phyloP scores from a whole-genome alignment of 2,797 vertebrate genomes.

The Ataeniobius toweri region DNA sequence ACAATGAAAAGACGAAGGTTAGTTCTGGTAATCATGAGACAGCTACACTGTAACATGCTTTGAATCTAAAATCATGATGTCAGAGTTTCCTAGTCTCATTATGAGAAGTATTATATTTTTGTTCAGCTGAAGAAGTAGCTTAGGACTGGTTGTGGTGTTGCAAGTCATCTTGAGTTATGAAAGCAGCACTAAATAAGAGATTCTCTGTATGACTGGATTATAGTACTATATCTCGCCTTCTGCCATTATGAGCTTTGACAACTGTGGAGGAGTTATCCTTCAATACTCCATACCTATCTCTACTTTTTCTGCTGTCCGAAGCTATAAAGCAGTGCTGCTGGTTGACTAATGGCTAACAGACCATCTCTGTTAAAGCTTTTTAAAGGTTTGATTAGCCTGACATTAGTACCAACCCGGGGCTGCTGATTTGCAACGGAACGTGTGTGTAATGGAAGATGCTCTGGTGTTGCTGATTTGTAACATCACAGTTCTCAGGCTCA shows the following conservation, averaged over 20 bases:
- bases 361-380: conserved; percentile 48
- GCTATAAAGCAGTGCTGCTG: conserved; percentile 6
- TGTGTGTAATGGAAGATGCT: conserved; percentile 55
- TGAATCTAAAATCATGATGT: conserved; percentile 48
- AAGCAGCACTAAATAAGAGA: conserved; percentile 24
- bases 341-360: conserved; percentile 43
- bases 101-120: conserved; percentile 50
- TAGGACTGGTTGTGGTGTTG: not conserved
- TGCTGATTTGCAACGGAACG: conserved; percentile 20
- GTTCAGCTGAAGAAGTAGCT: conserved; percentile 24
- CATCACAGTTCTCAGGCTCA: conserved; percentile 51
- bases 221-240: conserved; percentile 32
- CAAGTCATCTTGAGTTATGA: conserved; percentile 14
- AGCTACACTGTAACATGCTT: not conserved
- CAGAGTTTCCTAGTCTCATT: conserved; percentile 45
- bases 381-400: conserved; percentile 30
- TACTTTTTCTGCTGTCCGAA: not conserved
- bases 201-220: conserved; percentile 49
- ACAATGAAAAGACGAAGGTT: not conserved
- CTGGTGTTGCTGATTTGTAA: conserved; percentile 57
- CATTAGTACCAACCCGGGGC: conserved; percentile 47
- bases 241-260: conserved; percentile 4
- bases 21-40: conserved; percentile 16
- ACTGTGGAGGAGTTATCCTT: conserved; percentile 6
- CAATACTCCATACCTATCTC: not conserved